Conservation (phyloP, 2,113 vertebrate genomes). For the Eleginops maclovinus region DNA sequence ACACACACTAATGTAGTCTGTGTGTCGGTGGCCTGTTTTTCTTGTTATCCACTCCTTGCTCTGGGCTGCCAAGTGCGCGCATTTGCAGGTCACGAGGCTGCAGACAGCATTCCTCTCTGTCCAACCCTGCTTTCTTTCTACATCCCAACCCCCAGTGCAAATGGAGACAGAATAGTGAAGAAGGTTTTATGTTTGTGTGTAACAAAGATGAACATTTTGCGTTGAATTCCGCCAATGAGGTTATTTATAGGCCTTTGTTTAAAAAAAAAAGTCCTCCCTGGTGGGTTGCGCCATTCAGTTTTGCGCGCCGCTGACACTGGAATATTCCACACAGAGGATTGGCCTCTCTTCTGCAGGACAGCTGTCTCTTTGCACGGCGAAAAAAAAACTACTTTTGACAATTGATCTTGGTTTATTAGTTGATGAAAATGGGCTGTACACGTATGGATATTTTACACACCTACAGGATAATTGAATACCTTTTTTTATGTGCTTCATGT, state of each 20-base stretch:
- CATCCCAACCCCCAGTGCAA: background rate
- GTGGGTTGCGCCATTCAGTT: conserved; percentile 52
- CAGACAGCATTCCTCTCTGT: background rate
- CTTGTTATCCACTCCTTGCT: conserved; percentile 32
- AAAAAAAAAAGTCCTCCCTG: conserved; percentile 13
- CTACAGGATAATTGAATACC: conserved; percentile 56
- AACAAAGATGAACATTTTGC: conserved; percentile 16
- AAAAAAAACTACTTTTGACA: conserved; percentile 29
- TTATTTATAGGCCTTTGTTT: conserved; percentile 61
- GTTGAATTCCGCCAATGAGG: conserved; percentile 2
- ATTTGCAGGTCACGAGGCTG: conserved; percentile 62
- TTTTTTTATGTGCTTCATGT: conserved; percentile 35
- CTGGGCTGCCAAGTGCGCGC: conserved; percentile 18
- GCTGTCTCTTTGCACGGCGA: conserved; percentile 63
- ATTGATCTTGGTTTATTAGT: conserved; percentile 50
- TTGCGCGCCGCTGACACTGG: conserved; percentile 65
- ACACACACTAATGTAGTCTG: background rate
- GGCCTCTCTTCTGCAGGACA: conserved; percentile 66
- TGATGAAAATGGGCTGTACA: conserved; percentile 41
- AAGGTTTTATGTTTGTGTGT: conserved; percentile 7
- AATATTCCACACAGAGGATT: conserved; percentile 76
- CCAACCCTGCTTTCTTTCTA: background rate
- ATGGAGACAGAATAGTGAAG: background rate
- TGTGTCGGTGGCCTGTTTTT: conserved; percentile 67
- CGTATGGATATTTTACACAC: conserved; percentile 63